Conservation (phyloP, 2,888 invertebrate genomes). For the Trisateles emortualis region DNA sequence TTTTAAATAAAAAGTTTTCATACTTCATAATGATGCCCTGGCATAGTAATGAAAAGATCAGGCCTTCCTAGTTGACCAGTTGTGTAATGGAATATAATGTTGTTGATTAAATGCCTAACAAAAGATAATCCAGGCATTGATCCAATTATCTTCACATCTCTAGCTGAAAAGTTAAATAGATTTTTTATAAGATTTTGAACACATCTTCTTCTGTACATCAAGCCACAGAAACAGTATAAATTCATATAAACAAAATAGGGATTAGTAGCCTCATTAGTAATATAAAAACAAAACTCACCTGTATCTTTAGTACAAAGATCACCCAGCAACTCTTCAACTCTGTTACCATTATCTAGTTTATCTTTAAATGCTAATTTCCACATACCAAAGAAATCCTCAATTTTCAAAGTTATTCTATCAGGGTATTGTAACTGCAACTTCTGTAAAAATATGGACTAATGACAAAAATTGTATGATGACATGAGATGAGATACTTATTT, state of each 20-base stretch:
- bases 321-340: slow-evolving; percentile 83
- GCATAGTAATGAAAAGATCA: slow-evolving; percentile 88
- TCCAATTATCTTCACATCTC: slow-evolving; percentile 87
- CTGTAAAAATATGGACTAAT: slow-evolving; percentile 63
- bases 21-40: slow-evolving; percentile 88
- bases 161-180: slow-evolving; percentile 84
- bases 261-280: too few species aligned
- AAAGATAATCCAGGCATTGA: slow-evolving; percentile 86
- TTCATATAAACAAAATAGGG: not conserved
- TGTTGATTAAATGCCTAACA: slow-evolving; percentile 88
- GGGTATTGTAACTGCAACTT: slow-evolving; percentile 70
- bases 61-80: slow-evolving; percentile 87
- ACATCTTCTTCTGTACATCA: too few species aligned
- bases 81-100: slow-evolving; percentile 86
- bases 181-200: too few species aligned
- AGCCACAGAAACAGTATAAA: too few species aligned
- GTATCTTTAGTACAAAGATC: slow-evolving; percentile 84
- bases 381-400: slow-evolving; percentile 87
- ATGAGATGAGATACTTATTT: too few species aligned
- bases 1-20: slow-evolving; percentile 34
- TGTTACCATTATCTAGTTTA: slow-evolving; percentile 84
- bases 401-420: slow-evolving; percentile 73
- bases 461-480: too few species aligned
- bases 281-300: slow-evolving; percentile 48
- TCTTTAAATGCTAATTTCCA: slow-evolving; percentile 87